Evolutionary conservation across 1,140 invertebrate species (phyloP).

Genomic region (Drosophila sp.): DNA sequence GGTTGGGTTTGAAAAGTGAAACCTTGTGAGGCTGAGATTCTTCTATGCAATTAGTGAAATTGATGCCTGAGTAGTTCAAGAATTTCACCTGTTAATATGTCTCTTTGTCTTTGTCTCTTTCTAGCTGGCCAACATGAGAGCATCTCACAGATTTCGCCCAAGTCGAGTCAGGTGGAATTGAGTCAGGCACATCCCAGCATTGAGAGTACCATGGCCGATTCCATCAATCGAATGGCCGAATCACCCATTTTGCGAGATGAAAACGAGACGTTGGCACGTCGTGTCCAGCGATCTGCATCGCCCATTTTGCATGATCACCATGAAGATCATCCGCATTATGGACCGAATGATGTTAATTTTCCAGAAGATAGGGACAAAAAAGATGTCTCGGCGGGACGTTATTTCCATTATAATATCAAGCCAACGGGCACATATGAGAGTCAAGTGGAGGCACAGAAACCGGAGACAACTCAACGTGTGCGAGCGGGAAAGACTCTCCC

Average conservation of each 20-base stretch:
- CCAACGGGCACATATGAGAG: constrained; percentile 70
- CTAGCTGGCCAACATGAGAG: constrained; percentile 66
- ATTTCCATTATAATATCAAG: constrained; percentile 81
- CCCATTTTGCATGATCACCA: constrained; percentile 71
- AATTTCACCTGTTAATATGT: constrained; percentile 30
- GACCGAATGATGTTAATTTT: constrained; percentile 67
- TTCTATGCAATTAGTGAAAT: background rate
- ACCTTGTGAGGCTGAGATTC: constrained; percentile 43
- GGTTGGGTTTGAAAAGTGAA: constrained; percentile 64
- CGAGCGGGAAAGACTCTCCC: constrained; percentile 61
- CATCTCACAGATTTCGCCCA: constrained; percentile 81
- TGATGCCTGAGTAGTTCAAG: constrained; percentile 11
- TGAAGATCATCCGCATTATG: constrained; percentile 23
- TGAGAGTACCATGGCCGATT: constrained; percentile 67
- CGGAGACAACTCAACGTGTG: constrained; percentile 59
- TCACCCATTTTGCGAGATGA: constrained; percentile 35
- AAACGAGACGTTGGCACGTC: constrained; percentile 66
- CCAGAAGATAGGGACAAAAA: constrained; percentile 62
- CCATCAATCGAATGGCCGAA: constrained; percentile 36
- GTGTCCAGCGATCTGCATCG: constrained; percentile 72
- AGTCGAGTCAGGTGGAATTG: constrained; percentile 58
- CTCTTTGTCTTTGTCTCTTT: constrained; percentile 21
- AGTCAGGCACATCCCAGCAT: constrained; percentile 41
- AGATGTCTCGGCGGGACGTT: constrained; percentile 66
- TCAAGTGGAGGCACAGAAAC: constrained; percentile 42